Evolutionary conservation across 2,797 vertebrate species (phyloP), one percentile per base, ranked within the genome.

Genomic region (Menidia menidia): DNA sequence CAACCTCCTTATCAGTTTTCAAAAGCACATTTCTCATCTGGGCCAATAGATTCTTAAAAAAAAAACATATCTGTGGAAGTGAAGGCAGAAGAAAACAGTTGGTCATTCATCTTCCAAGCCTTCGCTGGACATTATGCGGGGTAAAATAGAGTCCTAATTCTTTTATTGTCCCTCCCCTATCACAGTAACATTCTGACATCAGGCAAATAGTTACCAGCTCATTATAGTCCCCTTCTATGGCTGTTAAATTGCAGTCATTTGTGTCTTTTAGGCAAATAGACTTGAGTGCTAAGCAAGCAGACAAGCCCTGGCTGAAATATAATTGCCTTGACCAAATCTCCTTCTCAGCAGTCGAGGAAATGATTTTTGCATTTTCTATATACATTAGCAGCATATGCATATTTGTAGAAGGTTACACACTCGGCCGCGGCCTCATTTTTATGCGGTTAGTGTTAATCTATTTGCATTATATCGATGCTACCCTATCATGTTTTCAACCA

Each of bases 161-260:
- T 87, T 72, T 86, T 81, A 89, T 84, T 86, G 71, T 81, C 76
- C 78, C 68, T 60, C 60, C 47, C 65, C 85, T 78, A 88, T 87
- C 73, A 71, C 76, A 88, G 81, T 77, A 76, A 75, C 75, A 69
- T 13, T n/a, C 56, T 78, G 78, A 78, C 74, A 86, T 85, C 73
- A 87, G 74, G 78, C 73, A 86, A 83, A 88, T 45, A 72, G 82
- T 87, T 82, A 89, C 63, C 55, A 80, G 71, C 60, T 89, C 88
- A 89, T 91, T 90, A 89, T 66, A 76, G 59, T 59, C 45, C 53
- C 47, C 59, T 53, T 87, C 81, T 79, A 83, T 85, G 71, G 82
- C 89, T 73, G 78, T 77, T 90, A 85, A 91, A 92, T 83, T 87
- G 81, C 83, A 84, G 77, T 85, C 86, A 88, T 92, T 90, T 90